These are phyloP conservation scores for Fundulus diaphanus DNA, from an alignment of 2,797 vertebrate species.

Conservation along the genomic window DNA sequence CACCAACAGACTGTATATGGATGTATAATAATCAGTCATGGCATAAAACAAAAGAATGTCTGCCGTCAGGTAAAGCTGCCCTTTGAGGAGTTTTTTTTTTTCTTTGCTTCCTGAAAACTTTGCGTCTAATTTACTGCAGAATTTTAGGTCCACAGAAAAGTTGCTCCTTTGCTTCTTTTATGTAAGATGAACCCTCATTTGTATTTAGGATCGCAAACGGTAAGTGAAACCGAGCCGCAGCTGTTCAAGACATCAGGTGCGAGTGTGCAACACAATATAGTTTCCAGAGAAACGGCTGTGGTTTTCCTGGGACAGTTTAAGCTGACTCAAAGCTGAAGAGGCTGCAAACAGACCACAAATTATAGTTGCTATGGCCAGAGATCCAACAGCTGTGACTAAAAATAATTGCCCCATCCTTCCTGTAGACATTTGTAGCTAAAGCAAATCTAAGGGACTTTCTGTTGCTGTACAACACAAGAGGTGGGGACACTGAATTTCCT, in stretches of 20 bases:
- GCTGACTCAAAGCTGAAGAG: not conserved
- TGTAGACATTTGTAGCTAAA: not conserved
- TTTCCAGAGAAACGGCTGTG: constrained; percentile 2
- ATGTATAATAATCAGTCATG: not conserved
- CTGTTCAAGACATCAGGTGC: not conserved
- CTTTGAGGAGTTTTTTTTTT: not conserved
- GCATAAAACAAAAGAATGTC: not conserved
- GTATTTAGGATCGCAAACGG: not conserved
- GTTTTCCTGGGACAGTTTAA: not conserved
- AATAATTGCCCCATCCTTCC: not conserved
- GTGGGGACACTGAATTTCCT: not conserved
- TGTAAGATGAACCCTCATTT: not conserved
- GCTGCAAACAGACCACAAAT: not conserved
- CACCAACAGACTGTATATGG: not conserved
- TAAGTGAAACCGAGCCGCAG: not conserved
- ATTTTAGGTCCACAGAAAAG: not conserved
- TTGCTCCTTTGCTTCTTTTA: not conserved
- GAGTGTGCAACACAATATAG: not conserved
- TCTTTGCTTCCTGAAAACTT: not conserved
- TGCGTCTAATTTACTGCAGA: not conserved
- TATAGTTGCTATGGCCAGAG: not conserved
- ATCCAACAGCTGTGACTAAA: not conserved
- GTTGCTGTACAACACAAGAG: not conserved
- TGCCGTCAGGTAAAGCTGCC: not conserved
- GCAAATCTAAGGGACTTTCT: too few species aligned